Conservation (phyloP, 2,797 vertebrate genomes). For the Selene dorsalis region DNA sequence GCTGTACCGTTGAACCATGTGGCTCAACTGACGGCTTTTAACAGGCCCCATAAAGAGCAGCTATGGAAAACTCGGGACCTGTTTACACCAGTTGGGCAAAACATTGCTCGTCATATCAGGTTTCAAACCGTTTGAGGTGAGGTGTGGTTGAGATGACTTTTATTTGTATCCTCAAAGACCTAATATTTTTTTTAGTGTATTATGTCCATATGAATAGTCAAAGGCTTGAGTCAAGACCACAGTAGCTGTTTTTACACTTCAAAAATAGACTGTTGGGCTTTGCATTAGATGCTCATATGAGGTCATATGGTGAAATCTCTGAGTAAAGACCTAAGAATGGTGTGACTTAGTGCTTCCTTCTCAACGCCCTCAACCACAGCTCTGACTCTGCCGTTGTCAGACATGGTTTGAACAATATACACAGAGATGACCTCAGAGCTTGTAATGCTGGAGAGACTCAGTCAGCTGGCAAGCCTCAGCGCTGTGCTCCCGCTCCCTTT, state of each 20-base stretch:
- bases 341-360: conserved; percentile 35
- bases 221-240: conserved; percentile 26
- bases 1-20: conserved; percentile 58
- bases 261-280: conserved; percentile 27
- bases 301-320: conserved; percentile 45
- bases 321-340: conserved; percentile 28
- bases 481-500: conserved; percentile 21
- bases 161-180: conserved; percentile 32
- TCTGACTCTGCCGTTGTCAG: conserved; percentile 24
- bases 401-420: conserved; percentile 27
- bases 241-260: conserved; percentile 28
- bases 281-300: conserved; percentile 21
- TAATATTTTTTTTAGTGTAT: conserved; percentile 27
- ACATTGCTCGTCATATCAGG: conserved; percentile 19
- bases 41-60: conserved; percentile 61
- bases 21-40: conserved; percentile 67
- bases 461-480: conserved; percentile 64
- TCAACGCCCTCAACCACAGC: conserved; percentile 24
- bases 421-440: conserved; percentile 70
- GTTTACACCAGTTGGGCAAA: conserved; percentile 36
- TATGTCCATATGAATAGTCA: background rate
- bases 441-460: conserved; percentile 58
- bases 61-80: conserved; percentile 49
- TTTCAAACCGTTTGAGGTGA: conserved; percentile 47
- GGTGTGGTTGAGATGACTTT: conserved; percentile 35